phyloP scores from a whole-genome alignment of 2,888 invertebrate species.

The Drosophila rubida region DNA sequence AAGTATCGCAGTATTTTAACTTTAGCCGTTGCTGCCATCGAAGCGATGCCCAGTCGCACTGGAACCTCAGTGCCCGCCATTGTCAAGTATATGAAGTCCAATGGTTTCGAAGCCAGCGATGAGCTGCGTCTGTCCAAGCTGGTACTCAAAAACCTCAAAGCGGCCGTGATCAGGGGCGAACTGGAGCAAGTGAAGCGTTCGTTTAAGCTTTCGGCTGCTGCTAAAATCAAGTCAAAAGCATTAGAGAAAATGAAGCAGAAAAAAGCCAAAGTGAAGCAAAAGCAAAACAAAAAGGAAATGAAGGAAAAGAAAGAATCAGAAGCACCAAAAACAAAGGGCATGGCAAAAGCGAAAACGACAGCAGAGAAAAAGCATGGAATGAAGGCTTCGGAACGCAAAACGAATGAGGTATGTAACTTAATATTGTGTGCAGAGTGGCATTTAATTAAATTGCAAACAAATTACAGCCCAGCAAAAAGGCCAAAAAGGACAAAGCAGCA shows the following conservation, averaged over 20 bases:
- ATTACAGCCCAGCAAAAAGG: conserved; percentile 7
- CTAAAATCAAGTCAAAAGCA: conserved; percentile 1
- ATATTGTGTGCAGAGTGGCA: background rate
- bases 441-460: background rate
- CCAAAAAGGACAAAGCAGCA: conserved; percentile 2
- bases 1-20: background rate
- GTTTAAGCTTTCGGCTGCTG: conserved; percentile 5
- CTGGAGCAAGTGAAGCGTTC: conserved; percentile 1
- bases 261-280: background rate
- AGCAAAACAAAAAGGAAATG: background rate
- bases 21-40: background rate
- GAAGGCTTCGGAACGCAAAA: conserved; percentile 9
- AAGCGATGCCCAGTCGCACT: background rate
- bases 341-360: background rate
- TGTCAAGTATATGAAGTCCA: conserved; percentile 9
- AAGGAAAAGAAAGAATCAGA: background rate
- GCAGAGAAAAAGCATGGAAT: background rate
- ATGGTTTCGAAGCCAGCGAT: background rate
- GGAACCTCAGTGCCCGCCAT: conserved; percentile 11
- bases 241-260: conserved; percentile 4
- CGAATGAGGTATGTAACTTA: conserved; percentile 1
- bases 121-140: background rate
- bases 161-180: conserved; percentile 1
- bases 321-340: background rate
- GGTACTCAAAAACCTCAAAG: background rate